Conservation (phyloP, 2,113 vertebrate species). For the Hystrix brachyura region DNA sequence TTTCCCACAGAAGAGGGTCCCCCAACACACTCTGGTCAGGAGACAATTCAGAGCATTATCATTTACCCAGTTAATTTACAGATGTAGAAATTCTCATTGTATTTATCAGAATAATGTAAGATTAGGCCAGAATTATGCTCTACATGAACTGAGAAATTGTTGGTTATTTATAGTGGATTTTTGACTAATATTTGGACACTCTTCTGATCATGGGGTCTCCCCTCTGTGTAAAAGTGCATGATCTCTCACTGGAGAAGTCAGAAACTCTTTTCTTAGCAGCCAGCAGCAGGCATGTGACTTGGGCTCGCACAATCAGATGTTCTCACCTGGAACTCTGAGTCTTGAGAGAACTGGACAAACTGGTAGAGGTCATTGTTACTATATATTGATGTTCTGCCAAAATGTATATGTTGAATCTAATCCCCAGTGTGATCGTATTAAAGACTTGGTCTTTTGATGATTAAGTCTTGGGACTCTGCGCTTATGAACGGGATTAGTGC, state of each 20-base stretch:
- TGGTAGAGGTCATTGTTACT: not conserved
- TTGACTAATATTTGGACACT: not conserved
- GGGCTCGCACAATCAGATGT: not conserved
- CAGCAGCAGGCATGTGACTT: not conserved
- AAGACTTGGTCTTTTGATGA: not conserved
- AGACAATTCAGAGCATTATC: not conserved
- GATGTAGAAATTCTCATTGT: not conserved
- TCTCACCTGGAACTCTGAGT: not conserved
- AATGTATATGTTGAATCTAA: not conserved
- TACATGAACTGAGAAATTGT: slow-evolving; percentile 18
- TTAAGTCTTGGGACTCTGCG: not conserved
- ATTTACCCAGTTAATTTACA: not conserved
- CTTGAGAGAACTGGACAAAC: not conserved
- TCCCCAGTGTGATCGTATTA: not conserved
- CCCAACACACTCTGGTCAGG: not conserved
- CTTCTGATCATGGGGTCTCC: not conserved
- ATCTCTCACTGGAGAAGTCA: not conserved
- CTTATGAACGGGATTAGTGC: not conserved
- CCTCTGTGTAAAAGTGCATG: not conserved
- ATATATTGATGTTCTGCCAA: not conserved
- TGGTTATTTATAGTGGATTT: not conserved
- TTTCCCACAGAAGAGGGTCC: not conserved
- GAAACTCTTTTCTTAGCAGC: not conserved
- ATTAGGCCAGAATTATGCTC: not conserved
- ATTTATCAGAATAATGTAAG: not conserved